Evolutionary conservation across 2,797 vertebrate genomes (phyloP), one percentile per base, ranked within the genome.

Genomic region (Mastacembelus armatus): DNA sequence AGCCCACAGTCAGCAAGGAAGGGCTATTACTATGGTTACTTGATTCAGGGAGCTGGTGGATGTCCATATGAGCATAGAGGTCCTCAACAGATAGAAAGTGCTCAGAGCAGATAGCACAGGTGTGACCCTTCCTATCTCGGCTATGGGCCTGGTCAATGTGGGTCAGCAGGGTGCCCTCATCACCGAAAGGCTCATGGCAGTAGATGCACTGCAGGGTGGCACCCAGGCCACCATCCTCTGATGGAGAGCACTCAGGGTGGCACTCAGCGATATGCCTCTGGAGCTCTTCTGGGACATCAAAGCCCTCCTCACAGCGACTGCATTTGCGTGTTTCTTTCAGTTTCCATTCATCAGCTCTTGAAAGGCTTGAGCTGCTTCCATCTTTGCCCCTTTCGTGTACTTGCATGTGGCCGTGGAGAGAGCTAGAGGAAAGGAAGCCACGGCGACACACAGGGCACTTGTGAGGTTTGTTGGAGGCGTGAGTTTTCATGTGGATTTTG

Each of bases 401-500:
- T 92, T 99, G 98, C 98, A 99, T 99, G 92, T 99, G 98, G 79
- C 98, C 97, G 36, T 98, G 96, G 55, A 99, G 94, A 0, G 98
- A 99, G 83, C 97, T 98, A 61, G 97, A 96, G 4, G 97, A 98
- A 54, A 98, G 95, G 89, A 99, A 99, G 40, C 97, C 98, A 55
- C 98, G 93, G 16, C 96, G 96, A 89, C 98, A 99, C 93, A 99
- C 96, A 74, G 96, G 96, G 94, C 98, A 99, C 92, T 98, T 98
- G 90, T 99, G 98, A 91, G 98, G 98, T 94, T 99, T 99, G 95
- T 96, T 97, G 89, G 98, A 96, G 0, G 96, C 96, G 94, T 99
- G 98, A 61, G 98, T 99, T 95, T 99, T 99, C 93, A 99, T 94
- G 92, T 99, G 98, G 89, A 99, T 99, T 93, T 99, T 99, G 62